phyloP scores from a whole-genome alignment of 2,797 vertebrate genomes.

The Bradypus variegatus region DNA sequence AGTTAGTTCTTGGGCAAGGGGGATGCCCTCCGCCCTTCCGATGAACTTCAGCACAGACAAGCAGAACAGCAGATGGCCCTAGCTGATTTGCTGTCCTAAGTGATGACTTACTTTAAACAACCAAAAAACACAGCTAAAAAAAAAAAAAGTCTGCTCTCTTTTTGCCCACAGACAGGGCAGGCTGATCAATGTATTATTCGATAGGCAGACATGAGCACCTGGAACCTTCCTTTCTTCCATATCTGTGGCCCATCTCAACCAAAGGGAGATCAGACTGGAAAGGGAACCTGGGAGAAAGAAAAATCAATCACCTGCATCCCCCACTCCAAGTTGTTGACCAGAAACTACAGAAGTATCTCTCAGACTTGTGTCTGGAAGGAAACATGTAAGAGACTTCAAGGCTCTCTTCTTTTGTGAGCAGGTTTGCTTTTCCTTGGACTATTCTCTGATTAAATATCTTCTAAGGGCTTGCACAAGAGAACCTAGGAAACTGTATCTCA shows the following conservation, averaged over 20 bases:
- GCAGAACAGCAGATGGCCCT: background rate
- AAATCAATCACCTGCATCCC: background rate
- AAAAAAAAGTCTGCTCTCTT: background rate
- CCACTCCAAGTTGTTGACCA: background rate
- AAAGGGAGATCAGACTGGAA: conserved; percentile 18
- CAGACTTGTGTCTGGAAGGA: background rate
- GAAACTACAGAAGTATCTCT: background rate
- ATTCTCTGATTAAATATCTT: conserved; percentile 25
- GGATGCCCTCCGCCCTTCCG: no score
- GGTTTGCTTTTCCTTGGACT: background rate
- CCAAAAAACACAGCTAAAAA: background rate
- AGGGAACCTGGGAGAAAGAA: conserved; percentile 2
- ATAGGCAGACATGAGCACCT: background rate
- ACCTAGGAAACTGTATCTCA: background rate
- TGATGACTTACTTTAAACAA: background rate
- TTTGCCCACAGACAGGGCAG: background rate
- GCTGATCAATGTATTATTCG: background rate
- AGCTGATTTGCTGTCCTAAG: background rate
- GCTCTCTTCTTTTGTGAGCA: background rate
- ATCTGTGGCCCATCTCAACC: background rate
- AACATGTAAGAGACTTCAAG: background rate
- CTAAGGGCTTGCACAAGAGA: background rate
- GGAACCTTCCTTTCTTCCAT: background rate
- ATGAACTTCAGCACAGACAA: background rate
- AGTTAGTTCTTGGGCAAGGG: background rate